These are phyloP conservation scores for Zophobas morio DNA, from an alignment of 1,140 invertebrate genomes.

Conservation along the genomic window DNA sequence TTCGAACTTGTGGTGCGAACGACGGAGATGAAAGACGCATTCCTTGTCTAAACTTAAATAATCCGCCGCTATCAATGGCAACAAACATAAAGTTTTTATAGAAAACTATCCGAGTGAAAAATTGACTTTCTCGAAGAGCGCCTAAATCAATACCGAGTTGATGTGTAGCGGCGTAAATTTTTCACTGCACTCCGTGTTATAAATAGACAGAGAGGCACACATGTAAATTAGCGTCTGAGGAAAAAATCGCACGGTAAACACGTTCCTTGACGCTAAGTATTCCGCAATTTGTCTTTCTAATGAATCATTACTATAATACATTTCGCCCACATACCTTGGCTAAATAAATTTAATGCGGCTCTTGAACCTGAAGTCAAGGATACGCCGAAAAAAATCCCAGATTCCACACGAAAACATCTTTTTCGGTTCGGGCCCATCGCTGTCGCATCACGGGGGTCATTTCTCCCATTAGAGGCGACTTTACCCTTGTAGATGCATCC, in stretches of 20 bases:
- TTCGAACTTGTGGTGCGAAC: background rate
- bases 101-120: constrained; percentile 22
- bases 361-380: constrained; percentile 35
- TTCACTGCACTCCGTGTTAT: constrained; percentile 9
- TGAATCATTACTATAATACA: constrained; percentile 14
- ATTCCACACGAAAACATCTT: constrained; percentile 4
- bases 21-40: background rate
- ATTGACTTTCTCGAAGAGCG: constrained; percentile 22
- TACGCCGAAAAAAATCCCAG: constrained; percentile 8
- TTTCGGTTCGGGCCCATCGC: too few species aligned
- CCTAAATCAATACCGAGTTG: constrained; percentile 29
- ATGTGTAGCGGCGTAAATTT: constrained; percentile 13
- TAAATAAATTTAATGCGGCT: constrained; percentile 46
- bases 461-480: background rate
- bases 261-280: background rate
- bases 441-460: background rate
- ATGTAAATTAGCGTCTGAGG: constrained; percentile 10
- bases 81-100: constrained; percentile 33
- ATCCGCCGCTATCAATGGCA: constrained; percentile 28
- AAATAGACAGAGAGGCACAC: background rate
- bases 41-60: constrained; percentile 21
- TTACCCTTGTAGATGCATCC: background rate
- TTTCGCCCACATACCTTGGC: constrained; percentile 25
- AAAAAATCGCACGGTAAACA: constrained; percentile 28
- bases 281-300: constrained; percentile 31